These are phyloP conservation scores for Aotus griseimembra DNA, from an alignment of 2,797 vertebrate species.

Conservation along the genomic window DNA sequence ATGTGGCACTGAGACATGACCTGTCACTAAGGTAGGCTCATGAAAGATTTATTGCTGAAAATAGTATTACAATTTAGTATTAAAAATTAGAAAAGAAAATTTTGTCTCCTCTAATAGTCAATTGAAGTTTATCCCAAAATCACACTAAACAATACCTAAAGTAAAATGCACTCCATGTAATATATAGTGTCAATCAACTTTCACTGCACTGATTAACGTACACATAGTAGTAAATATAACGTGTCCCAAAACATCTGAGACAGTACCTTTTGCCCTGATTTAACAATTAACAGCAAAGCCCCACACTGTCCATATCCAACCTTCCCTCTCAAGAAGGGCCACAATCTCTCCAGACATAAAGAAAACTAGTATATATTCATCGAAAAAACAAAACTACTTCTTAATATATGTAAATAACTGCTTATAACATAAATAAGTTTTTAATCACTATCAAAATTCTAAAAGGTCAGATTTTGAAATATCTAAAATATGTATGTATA, in stretches of 20 bases:
- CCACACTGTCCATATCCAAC: not conserved
- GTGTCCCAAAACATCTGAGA: not conserved
- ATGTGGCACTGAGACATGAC: not conserved
- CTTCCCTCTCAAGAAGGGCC: not conserved
- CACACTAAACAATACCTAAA: not conserved
- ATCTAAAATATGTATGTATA: not conserved
- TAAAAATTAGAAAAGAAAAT: not conserved
- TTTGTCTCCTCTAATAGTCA: not conserved
- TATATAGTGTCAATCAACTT: not conserved
- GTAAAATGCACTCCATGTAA: not conserved
- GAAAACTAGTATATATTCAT: not conserved
- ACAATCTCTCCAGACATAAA: not conserved
- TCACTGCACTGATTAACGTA: not conserved
- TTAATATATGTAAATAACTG: not conserved
- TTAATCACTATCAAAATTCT: not conserved
- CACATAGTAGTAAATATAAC: not conserved
- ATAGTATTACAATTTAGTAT: constrained; percentile 19
- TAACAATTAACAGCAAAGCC: not conserved
- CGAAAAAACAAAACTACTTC: not conserved
- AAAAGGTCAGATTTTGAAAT: not conserved
- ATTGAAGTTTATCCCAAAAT: not conserved
- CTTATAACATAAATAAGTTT: constrained; percentile 8
- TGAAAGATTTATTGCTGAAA: not conserved
- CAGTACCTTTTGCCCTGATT: not conserved
- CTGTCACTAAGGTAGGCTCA: not conserved